These are phyloP conservation scores for Leptobrachium ailaonicum DNA, from an alignment of 2,113 vertebrate genomes.

Conservation along the genomic window DNA sequence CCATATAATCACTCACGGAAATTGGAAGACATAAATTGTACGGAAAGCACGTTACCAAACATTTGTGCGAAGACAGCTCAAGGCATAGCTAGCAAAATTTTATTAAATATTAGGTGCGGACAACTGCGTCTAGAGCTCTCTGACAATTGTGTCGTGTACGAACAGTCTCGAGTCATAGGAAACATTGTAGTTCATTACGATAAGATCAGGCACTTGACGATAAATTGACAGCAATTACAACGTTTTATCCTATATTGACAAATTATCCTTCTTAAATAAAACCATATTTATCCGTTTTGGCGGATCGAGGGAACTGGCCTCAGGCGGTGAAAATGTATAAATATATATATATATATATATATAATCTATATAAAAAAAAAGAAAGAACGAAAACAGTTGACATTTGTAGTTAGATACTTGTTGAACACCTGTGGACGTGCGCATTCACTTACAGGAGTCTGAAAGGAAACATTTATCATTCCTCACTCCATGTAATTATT, in stretches of 20 bases:
- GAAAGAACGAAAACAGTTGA: not conserved
- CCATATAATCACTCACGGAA: constrained; percentile 45
- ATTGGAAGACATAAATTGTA: constrained; percentile 48
- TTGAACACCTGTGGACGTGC: constrained; percentile 26
- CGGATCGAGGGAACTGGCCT: constrained; percentile 15
- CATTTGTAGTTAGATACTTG: not conserved
- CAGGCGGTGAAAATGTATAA: not conserved
- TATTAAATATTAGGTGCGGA: constrained; percentile 49
- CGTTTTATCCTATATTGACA: constrained; percentile 39
- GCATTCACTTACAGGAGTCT: constrained; percentile 14
- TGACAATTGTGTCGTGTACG: constrained; percentile 33
- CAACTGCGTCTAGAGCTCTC: constrained; percentile 27
- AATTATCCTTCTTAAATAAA: constrained; percentile 33
- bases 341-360: too few relatives aligned
- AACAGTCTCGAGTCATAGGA: constrained; percentile 21
- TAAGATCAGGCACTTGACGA: constrained; percentile 39
- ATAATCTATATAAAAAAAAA: too few relatives aligned
- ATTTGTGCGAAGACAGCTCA: constrained; percentile 43
- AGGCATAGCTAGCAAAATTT: constrained; percentile 27
- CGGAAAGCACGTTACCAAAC: constrained; percentile 38
- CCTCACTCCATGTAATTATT: not conserved
- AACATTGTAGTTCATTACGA: constrained; percentile 34
- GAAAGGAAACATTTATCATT: constrained; percentile 30
- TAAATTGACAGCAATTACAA: constrained; percentile 47
- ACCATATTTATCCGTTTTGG: constrained; percentile 26